Conservation (phyloP, 1,140 invertebrate genomes). For the Adelges cooleyi region DNA sequence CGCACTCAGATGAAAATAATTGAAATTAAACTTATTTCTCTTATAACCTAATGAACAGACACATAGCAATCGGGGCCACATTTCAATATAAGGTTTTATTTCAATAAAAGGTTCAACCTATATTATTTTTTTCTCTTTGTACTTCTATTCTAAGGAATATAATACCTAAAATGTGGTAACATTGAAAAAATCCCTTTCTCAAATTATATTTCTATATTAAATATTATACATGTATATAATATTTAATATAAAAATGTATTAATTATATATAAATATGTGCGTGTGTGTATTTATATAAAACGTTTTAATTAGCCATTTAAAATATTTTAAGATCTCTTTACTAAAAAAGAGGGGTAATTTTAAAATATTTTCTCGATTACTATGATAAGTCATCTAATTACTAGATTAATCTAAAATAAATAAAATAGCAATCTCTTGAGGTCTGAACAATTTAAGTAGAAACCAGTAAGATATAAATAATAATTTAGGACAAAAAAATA, state of each 20-base stretch:
- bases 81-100: background rate
- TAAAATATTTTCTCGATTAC: too few species aligned
- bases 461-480: background rate
- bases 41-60: slow-evolving; percentile 16
- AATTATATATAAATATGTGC: too few species aligned
- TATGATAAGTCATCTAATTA: too few species aligned
- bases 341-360: too few species aligned
- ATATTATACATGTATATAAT: background rate
- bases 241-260: too few species aligned
- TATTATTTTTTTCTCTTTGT: background rate
- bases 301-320: too few species aligned
- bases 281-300: too few species aligned
- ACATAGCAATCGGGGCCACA: background rate
- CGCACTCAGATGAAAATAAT: background rate
- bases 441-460: slow-evolving; percentile 9
- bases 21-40: slow-evolving; percentile 9
- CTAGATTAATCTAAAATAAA: too few species aligned
- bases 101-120: background rate
- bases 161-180: background rate
- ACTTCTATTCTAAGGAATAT: background rate
- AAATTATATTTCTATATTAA: background rate
- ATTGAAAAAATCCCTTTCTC: background rate
- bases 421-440: too few species aligned
- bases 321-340: too few species aligned
- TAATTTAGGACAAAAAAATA: too few species aligned